Conservation (phyloP, 2,797 vertebrate genomes). For the Halcyon leucocephala region DNA sequence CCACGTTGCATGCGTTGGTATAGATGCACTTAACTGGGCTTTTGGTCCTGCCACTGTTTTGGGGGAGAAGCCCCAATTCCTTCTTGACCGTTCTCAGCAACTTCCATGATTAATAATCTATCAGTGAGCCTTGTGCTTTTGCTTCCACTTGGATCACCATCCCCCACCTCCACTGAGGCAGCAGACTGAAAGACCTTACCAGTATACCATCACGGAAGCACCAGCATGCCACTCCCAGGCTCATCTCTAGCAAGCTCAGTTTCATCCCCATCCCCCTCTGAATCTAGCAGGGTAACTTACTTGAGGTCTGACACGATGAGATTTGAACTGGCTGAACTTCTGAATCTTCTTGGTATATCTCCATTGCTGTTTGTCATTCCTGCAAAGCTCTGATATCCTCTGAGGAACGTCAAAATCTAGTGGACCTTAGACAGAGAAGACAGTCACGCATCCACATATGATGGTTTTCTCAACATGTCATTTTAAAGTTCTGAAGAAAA, state of each 20-base stretch:
- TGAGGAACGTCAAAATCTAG: not conserved
- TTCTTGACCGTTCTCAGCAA: not conserved
- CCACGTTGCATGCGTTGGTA: not conserved
- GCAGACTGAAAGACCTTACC: no score
- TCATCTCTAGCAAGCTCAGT: no score
- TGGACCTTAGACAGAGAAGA: not conserved
- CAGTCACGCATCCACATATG: not conserved
- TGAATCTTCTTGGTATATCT: not conserved
- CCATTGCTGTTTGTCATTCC: not conserved
- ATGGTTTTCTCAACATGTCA: rapidly evolving
- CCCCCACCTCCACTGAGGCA: no score
- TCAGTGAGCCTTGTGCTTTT: not conserved
- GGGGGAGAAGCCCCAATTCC: not conserved
- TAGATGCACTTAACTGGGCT: not conserved
- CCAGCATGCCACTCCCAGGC: no score
- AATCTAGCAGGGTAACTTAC: not conserved
- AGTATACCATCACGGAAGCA: no score
- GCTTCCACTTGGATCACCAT: not conserved
- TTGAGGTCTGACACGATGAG: not conserved
- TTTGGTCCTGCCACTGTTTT: not conserved
- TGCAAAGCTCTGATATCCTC: not conserved
- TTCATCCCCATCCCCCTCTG: no score
- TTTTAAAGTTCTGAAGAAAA: not conserved
- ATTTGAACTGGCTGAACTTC: not conserved
- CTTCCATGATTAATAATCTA: not conserved